Conservation (phyloP, 2,113 vertebrate genomes). For the Castor canadensis region DNA sequence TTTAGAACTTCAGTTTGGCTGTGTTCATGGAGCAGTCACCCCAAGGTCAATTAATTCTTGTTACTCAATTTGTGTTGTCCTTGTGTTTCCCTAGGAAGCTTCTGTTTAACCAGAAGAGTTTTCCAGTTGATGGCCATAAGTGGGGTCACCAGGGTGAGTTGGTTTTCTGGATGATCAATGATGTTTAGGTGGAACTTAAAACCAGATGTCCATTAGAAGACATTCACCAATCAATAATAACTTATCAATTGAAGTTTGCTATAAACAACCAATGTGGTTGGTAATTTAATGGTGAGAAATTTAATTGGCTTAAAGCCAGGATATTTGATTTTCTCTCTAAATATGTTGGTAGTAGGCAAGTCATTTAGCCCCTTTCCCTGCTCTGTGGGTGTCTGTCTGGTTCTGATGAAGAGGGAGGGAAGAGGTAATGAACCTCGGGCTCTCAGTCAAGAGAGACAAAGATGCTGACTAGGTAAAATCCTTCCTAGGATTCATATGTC, state of each 20-base stretch:
- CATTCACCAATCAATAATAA: background rate
- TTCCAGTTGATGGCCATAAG: background rate
- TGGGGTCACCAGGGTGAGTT: background rate
- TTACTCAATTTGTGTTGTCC: background rate
- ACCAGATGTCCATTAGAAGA: background rate
- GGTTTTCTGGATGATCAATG: background rate
- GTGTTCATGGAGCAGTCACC: background rate
- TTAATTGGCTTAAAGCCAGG: background rate
- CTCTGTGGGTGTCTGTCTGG: background rate
- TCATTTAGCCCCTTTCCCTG: background rate
- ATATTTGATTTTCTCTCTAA: background rate
- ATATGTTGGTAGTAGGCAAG: background rate
- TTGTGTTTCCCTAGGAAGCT: conserved; percentile 5
- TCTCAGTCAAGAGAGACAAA: background rate
- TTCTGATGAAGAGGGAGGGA: background rate
- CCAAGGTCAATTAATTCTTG: background rate
- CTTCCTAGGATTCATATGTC: background rate
- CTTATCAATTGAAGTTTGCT: background rate
- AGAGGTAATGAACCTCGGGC: background rate
- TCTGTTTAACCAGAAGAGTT: background rate
- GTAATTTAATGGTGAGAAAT: background rate
- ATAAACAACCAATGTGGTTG: background rate
- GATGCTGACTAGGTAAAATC: background rate
- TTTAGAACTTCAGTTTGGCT: conserved; percentile 23
- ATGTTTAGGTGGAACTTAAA: conserved; percentile 19